phyloP scores from a whole-genome alignment of 2,113 vertebrate genomes.

The Xyrauchen texanus region DNA sequence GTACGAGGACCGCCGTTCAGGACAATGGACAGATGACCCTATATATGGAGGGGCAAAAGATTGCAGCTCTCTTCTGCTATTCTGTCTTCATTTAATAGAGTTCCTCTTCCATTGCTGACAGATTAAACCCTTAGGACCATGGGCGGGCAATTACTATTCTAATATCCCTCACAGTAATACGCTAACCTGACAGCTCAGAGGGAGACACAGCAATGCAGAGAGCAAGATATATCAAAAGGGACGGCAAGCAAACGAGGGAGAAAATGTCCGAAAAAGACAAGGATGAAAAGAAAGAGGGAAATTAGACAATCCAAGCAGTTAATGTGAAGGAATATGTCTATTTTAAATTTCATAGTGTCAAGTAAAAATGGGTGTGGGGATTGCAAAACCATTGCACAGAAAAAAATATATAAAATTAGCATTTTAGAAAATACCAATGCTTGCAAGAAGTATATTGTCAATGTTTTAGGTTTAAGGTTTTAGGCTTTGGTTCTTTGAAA shows the following conservation, averaged over 20 bases:
- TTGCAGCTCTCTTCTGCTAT: slow-evolving; percentile 26
- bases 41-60: slow-evolving; percentile 12
- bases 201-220: background rate
- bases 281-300: background rate
- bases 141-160: slow-evolving; percentile 35
- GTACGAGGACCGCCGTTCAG: background rate
- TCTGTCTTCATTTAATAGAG: slow-evolving; percentile 19
- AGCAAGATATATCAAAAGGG: too few relatives aligned
- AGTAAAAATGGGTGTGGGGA: too few relatives aligned
- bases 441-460: too few relatives aligned
- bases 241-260: slow-evolving; percentile 3
- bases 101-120: slow-evolving; percentile 24
- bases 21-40: background rate
- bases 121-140: slow-evolving; percentile 37
- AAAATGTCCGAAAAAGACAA: slow-evolving; percentile 17
- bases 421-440: too few relatives aligned
- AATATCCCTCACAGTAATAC: slow-evolving; percentile 35
- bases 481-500: too few relatives aligned
- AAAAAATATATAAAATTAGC: too few relatives aligned
- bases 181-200: slow-evolving; percentile 35
- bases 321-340: background rate
- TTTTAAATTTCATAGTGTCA: background rate
- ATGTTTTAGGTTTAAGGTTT: too few relatives aligned
- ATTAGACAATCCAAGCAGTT: background rate
- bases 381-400: too few relatives aligned